Evolutionary conservation across 2,113 vertebrate genomes (phyloP).

Genomic region (Pterophyllum scalare): DNA sequence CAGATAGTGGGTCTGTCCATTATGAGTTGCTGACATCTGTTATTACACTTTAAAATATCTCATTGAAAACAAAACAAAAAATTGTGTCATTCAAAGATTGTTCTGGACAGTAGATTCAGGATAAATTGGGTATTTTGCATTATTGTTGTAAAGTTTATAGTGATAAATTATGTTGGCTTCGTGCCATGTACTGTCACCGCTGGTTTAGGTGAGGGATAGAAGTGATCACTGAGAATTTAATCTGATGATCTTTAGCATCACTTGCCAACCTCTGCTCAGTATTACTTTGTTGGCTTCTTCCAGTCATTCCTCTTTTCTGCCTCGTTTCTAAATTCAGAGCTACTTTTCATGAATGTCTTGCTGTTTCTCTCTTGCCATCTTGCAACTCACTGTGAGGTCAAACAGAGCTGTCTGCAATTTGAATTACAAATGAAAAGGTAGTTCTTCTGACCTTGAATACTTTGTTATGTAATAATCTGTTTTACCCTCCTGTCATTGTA

Average conservation of each 20-base stretch:
- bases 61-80: not conserved
- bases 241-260: not conserved
- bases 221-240: not conserved
- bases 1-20: not conserved
- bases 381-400: slow-evolving; percentile 14
- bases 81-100: not conserved
- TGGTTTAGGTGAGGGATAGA: too few relatives aligned
- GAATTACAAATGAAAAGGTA: slow-evolving; percentile 25
- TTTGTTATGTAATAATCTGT: not conserved
- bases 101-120: not conserved
- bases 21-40: not conserved
- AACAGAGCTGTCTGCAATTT: not conserved
- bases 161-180: not conserved
- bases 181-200: not conserved
- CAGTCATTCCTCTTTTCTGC: not conserved
- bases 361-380: not conserved
- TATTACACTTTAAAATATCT: not conserved
- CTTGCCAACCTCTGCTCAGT: not conserved
- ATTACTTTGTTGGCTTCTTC: not conserved
- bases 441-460: not conserved
- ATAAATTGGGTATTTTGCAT: not conserved
- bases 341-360: slow-evolving; percentile 5
- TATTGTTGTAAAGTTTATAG: not conserved
- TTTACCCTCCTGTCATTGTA: not conserved
- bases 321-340: not conserved